Evolutionary conservation across 2,113 vertebrate species (phyloP).

Genomic region (Xyliphius kryptos): DNA sequence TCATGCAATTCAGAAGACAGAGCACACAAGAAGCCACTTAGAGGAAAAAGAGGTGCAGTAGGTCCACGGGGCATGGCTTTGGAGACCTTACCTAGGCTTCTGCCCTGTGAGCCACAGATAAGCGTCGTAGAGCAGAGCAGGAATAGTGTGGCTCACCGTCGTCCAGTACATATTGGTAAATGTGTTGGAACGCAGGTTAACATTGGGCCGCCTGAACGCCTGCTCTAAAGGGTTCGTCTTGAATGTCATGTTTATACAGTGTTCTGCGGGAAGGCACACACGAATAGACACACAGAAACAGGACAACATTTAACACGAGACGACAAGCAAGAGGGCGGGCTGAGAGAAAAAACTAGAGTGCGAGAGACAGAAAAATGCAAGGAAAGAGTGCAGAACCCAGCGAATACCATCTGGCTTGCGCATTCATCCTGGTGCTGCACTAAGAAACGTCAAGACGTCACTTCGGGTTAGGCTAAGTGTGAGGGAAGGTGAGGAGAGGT

Average conservation of each 20-base stretch:
- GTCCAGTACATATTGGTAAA: conserved; percentile 73
- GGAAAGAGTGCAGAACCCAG: conserved; percentile 63
- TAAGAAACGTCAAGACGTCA: conserved; percentile 44
- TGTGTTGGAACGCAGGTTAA: conserved; percentile 68
- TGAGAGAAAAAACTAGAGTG: conserved; percentile 1
- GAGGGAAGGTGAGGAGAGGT: too few species aligned
- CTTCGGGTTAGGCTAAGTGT: conserved; percentile 46
- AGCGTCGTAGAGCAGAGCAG: conserved; percentile 79
- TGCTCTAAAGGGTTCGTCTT: conserved; percentile 81
- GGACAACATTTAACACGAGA: conserved; percentile 37
- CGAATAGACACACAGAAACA: conserved; percentile 48
- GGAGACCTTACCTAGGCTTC: conserved; percentile 90
- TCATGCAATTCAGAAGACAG: too few species aligned
- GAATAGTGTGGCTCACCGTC: conserved; percentile 67
- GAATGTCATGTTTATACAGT: conserved; percentile 70
- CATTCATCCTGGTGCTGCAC: conserved; percentile 50
- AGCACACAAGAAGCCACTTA: too few species aligned
- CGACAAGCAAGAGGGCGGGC: not conserved
- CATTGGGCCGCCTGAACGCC: conserved; percentile 72
- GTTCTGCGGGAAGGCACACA: conserved; percentile 80
- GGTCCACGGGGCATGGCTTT: too few species aligned
- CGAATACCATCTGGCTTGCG: conserved; percentile 46
- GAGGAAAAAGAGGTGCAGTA: too few species aligned
- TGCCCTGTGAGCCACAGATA: conserved; percentile 80
- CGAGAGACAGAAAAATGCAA: too few species aligned